Evolutionary conservation across 2,888 invertebrate genomes (phyloP).

Genomic region (Lymantria monacha): DNA sequence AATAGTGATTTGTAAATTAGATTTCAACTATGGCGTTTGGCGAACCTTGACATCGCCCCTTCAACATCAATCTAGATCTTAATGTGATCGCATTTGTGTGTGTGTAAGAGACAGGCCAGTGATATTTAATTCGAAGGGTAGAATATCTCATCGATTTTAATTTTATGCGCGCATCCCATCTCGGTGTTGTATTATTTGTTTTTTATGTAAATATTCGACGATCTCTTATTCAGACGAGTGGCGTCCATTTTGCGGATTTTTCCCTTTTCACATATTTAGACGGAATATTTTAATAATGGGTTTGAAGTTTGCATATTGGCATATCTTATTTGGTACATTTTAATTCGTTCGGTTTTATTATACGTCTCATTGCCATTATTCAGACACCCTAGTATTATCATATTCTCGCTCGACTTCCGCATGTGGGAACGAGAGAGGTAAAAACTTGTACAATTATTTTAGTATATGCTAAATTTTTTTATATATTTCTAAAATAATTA

Average conservation of each 20-base stretch:
- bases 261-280: conserved; percentile 63
- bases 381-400: not conserved
- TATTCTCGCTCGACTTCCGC: not conserved
- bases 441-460: not conserved
- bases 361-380: not conserved
- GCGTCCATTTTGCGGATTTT: conserved; percentile 65
- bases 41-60: conserved; percentile 47
- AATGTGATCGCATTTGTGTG: conserved; percentile 38
- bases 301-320: conserved; percentile 51
- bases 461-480: not conserved
- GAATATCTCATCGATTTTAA: conserved; percentile 81
- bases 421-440: not conserved
- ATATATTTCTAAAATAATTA: not conserved
- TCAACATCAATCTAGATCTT: conserved; percentile 70
- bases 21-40: conserved; percentile 36
- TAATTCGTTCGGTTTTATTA: conserved; percentile 16
- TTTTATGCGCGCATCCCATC: conserved; percentile 81
- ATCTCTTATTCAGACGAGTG: conserved; percentile 72
- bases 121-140: conserved; percentile 81
- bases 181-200: conserved; percentile 74
- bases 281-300: conserved; percentile 59
- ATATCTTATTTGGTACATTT: conserved; percentile 31
- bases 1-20: conserved; percentile 30
- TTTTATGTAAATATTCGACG: conserved; percentile 78
- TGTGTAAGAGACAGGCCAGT: conserved; percentile 64